Evolutionary conservation across 2,888 invertebrate genomes (phyloP), one percentile per base, ranked within the genome.

Genomic region (Ichneumoninae sp.): DNA sequence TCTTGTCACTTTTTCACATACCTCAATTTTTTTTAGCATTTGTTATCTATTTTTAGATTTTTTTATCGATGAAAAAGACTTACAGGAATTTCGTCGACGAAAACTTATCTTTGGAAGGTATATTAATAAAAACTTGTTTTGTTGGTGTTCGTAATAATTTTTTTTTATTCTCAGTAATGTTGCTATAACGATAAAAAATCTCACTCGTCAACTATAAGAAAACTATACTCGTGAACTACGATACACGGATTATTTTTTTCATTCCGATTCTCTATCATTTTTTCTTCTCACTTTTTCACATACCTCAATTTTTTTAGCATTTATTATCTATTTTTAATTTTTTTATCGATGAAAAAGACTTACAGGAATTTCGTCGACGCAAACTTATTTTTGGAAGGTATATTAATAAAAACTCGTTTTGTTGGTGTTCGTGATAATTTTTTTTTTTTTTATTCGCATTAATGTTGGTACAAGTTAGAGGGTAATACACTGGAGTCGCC

Each of bases 401-500:
- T 47, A 10, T 69, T 13, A 13, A 30, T n/a, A 40, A 16, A 68
- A 3, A 26, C 44, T 75, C 30, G 57, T 57, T 68, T 65, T n/a
- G 36, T 65, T 16, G n/a, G 54, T 54, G n/a, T 40, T 54, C 52
- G 22, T n/a, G 40, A 40, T 13, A 54, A 73, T 40, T 40, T 80
- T 65, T 65, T 54, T 47, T 73, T 8, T 54, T 5, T 52, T 30
- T 7, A 6, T 22, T 57, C 22, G 68, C 30, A 40, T 57, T 44
- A 26, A 60, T 47, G n/a, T 47, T 47, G n/a, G 57, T n/a, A 16
- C 7, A 13, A 44, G 26, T 60, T 10, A 30, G 8, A 60, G 33
- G 26, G 60, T 60, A 73, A 36, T 73, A 73, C 8, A 60, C 30
- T 26, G 60, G 8, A n/a, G 44, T 44, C n/a, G 60, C 54, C 47